phyloP scores from a whole-genome alignment of 2,888 invertebrate genomes.

The Pyralis farinalis region DNA sequence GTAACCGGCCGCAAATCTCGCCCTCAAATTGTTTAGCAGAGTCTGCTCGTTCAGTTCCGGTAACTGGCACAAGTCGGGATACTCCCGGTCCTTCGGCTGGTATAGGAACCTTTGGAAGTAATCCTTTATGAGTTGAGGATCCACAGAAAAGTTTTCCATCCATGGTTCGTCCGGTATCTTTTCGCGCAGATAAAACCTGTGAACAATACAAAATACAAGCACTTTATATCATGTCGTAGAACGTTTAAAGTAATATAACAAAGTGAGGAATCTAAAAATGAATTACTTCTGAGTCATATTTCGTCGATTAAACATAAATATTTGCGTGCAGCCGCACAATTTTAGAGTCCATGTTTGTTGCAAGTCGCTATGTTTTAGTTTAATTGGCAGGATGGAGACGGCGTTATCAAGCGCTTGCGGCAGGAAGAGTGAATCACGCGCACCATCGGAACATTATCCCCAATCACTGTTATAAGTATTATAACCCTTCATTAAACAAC shows the following conservation, averaged over 20 bases:
- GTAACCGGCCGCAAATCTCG: conserved; percentile 93
- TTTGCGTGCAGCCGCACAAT: conserved; percentile 40
- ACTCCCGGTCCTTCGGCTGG: conserved; percentile 96
- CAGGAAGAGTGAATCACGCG: conserved; percentile 74
- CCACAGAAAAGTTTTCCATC: conserved; percentile 93
- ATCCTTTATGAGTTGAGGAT: conserved; percentile 95
- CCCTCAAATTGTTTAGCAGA: conserved; percentile 92
- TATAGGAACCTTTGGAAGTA: conserved; percentile 95
- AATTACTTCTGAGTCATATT: conserved; percentile 65
- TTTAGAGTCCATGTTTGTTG: conserved; percentile 50
- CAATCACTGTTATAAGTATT: conserved; percentile 42
- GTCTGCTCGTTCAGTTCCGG: conserved; percentile 97
- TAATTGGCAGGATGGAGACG: conserved; percentile 73
- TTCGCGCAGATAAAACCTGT: conserved; percentile 92
- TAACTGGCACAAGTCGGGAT: conserved; percentile 96
- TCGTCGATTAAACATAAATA: conserved; percentile 40
- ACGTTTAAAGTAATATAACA: conserved; percentile 6
- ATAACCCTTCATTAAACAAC: conserved; percentile 45
- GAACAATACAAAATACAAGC: conserved; percentile 31
- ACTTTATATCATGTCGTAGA: conserved; percentile 6
- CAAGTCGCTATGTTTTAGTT: conserved; percentile 54
- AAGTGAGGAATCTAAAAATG: conserved; percentile 27
- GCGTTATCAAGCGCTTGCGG: conserved; percentile 63
- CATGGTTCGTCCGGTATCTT: conserved; percentile 92
- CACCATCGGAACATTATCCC: conserved; percentile 56